These are phyloP conservation scores for Oryzias dopingdopingensis DNA, from an alignment of 2,797 vertebrate genomes.

Conservation along the genomic window DNA sequence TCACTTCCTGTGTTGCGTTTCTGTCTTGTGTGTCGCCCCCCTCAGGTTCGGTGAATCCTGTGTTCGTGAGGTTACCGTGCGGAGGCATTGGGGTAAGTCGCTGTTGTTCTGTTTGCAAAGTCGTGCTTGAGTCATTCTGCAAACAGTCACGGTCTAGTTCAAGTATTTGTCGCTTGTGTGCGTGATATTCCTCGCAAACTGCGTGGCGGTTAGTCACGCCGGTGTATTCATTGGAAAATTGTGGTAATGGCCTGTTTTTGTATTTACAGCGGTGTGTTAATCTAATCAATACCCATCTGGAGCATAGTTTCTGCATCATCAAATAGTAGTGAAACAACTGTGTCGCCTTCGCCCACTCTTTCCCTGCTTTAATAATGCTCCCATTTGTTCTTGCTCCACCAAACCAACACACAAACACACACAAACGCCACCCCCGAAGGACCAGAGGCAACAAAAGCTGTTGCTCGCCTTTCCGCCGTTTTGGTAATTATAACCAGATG, in stretches of 20 bases:
- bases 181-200: slow-evolving; percentile 28
- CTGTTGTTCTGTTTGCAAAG: slow-evolving; percentile 29
- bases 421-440: slow-evolving; percentile 55
- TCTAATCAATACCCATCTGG: slow-evolving; percentile 47
- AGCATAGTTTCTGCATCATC: slow-evolving; percentile 43
- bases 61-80: slow-evolving; percentile 94
- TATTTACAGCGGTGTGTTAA: slow-evolving; percentile 38
- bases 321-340: slow-evolving; percentile 34
- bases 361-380: slow-evolving; percentile 75
- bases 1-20: slow-evolving; percentile 7
- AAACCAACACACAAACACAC: slow-evolving; percentile 42
- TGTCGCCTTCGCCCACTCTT: slow-evolving; percentile 50
- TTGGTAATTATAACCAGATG: slow-evolving; percentile 87
- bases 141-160: slow-evolving; percentile 37
- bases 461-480: slow-evolving; percentile 76
- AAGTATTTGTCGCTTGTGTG: slow-evolving; percentile 22
- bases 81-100: slow-evolving; percentile 94
- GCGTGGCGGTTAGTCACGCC: slow-evolving; percentile 30
- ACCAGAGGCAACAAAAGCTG: slow-evolving; percentile 80
- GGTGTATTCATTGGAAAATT: slow-evolving; percentile 51
- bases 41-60: slow-evolving; percentile 88
- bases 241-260: slow-evolving; percentile 27
- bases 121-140: slow-evolving; percentile 13
- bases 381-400: slow-evolving; percentile 77
- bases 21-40: slow-evolving; percentile 19